Percentiles rank a stretch among this genome's conserved stretches.
Evolutionary conservation across 2,797 vertebrate species (phyloP).

Genomic region (Schizopygopsis malacanthus): DNA sequence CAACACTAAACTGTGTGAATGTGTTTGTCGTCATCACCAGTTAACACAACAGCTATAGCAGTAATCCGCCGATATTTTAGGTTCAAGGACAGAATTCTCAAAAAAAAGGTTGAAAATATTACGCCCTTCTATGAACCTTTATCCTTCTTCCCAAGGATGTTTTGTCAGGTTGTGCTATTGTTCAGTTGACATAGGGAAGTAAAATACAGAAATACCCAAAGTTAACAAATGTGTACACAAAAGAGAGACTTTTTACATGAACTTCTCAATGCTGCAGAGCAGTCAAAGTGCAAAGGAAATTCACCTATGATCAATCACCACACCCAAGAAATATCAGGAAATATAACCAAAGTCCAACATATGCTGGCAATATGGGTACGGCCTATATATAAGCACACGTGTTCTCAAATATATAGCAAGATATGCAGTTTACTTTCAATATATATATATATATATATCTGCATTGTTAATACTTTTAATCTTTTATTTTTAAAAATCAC

Average conservation of each 20-base stretch:
- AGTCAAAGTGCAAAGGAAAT: slow-evolving; percentile 42
- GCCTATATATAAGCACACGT: background rate
- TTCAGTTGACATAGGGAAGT: background rate
- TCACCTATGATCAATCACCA: slow-evolving; percentile 19
- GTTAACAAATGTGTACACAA: background rate
- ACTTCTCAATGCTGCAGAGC: background rate
- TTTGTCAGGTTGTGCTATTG: slow-evolving; percentile 9
- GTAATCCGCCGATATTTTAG: background rate
- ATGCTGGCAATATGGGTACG: background rate
- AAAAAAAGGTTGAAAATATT: background rate
- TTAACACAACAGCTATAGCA: background rate
- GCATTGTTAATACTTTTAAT: no score
- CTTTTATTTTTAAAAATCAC: no score
- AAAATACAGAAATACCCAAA: background rate
- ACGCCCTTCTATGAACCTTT: background rate
- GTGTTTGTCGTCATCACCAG: background rate
- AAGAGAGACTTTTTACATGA: background rate
- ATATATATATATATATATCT: background rate
- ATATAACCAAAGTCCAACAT: slow-evolving; percentile 36
- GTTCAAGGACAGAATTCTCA: background rate
- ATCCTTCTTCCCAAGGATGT: background rate
- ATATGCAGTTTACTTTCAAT: background rate
- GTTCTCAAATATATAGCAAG: background rate
- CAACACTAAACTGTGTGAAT: background rate
- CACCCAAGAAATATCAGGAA: slow-evolving; percentile 27